A percentile compares a stretch with the other conserved stretches of the same genome.
Conservation (phyloP, 2,888 invertebrate species). For the Nymphalis polychloros region DNA sequence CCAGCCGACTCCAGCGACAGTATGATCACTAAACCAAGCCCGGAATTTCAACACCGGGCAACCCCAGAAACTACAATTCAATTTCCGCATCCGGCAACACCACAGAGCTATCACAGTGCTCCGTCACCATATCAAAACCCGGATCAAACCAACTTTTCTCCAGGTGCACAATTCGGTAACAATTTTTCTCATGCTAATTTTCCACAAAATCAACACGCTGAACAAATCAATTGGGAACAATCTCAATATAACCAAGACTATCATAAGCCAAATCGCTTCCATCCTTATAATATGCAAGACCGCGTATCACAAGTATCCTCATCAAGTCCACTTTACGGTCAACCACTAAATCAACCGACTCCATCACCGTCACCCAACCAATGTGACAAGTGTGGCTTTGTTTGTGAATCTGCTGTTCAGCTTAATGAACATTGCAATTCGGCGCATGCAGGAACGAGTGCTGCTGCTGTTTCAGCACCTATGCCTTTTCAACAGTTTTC, state of each 20-base stretch:
- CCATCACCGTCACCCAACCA: conserved; percentile 88
- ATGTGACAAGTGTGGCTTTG: conserved; percentile 92
- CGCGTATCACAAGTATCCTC: conserved; percentile 78
- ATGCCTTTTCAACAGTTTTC: conserved; percentile 80
- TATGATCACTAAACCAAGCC: conserved; percentile 83
- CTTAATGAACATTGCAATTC: conserved; percentile 88
- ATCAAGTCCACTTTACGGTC: conserved; percentile 81
- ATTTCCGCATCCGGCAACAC: conserved; percentile 84
- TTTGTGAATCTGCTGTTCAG: conserved; percentile 88
- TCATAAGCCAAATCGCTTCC: conserved; percentile 72
- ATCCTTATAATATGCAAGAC: conserved; percentile 80
- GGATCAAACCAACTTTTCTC: conserved; percentile 82
- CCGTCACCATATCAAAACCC: conserved; percentile 84
- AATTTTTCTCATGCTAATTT: conserved; percentile 78
- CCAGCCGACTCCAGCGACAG: conserved; percentile 89
- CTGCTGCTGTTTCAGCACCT: conserved; percentile 66
- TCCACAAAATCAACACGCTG: conserved; percentile 74
- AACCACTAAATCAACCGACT: conserved; percentile 84
- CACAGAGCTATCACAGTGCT: conserved; percentile 85
- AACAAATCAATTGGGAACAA: conserved; percentile 76
- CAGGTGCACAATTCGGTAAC: conserved; percentile 76
- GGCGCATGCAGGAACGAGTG: conserved; percentile 81
- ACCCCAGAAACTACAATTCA: conserved; percentile 81
- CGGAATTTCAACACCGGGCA: conserved; percentile 81
- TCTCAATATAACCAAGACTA: conserved; percentile 74